Evolutionary conservation across 2,888 invertebrate species (phyloP).

Genomic region (Hirtodrosophila histrioides): DNA sequence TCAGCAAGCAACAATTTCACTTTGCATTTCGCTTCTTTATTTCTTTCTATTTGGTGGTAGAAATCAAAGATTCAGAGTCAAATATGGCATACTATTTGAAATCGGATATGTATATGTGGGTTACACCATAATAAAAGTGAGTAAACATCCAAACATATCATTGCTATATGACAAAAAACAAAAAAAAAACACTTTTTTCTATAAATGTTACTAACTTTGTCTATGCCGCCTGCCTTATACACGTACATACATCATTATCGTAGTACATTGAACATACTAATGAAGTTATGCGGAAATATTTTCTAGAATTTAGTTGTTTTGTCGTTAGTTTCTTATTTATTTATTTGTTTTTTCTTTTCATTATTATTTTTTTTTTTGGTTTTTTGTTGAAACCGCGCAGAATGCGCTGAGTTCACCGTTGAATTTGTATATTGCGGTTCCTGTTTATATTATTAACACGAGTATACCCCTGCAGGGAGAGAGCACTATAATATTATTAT

Average conservation of each 20-base stretch:
- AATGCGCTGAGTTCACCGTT: constrained; percentile 29
- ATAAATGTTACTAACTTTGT: constrained; percentile 9
- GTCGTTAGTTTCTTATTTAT: constrained; percentile 3
- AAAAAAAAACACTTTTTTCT: constrained; percentile 6
- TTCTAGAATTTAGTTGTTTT: constrained; percentile 24
- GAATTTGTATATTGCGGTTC: constrained; percentile 14
- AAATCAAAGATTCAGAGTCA: constrained; percentile 27
- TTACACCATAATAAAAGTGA: constrained; percentile 27
- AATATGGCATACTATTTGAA: constrained; percentile 41
- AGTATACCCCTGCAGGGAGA: neutral
- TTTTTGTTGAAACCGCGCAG: constrained; percentile 44
- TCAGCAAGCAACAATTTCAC: constrained; percentile 50
- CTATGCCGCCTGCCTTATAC: constrained; percentile 5
- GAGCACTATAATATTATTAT: no score
- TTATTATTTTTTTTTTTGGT: constrained; percentile 12
- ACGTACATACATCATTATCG: constrained; percentile 28
- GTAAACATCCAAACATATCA: neutral
- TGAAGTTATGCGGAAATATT: constrained; percentile 62
- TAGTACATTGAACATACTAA: constrained; percentile 50
- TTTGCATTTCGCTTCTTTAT: constrained; percentile 23
- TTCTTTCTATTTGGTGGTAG: constrained; percentile 1
- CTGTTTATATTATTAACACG: constrained; percentile 9
- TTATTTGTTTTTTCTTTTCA: constrained; percentile 1
- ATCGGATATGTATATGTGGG: constrained; percentile 56
- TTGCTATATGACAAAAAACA: constrained; percentile 3